phyloP scores from a whole-genome alignment of 2,888 invertebrate genomes.

The Acanthosepion pharaonis region DNA sequence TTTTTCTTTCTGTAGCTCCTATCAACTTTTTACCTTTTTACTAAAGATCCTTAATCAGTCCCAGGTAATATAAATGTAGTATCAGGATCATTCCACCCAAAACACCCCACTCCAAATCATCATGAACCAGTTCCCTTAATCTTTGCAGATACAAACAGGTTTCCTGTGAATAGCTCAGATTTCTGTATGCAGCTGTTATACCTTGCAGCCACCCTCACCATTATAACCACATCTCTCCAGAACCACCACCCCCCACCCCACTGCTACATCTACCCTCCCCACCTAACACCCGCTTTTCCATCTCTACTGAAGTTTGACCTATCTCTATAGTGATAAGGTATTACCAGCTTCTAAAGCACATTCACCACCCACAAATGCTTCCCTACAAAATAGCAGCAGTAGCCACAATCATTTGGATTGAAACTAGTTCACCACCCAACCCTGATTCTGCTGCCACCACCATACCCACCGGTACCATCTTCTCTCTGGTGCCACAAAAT shows the following conservation, averaged over 20 bases:
- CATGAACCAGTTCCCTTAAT: background rate
- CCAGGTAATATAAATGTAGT: background rate
- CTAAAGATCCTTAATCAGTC: background rate
- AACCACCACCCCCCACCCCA: background rate
- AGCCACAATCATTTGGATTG: slow-evolving; percentile 33
- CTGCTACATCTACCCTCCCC: background rate
- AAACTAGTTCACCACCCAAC: background rate
- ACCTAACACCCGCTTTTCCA: background rate
- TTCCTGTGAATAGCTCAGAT: slow-evolving; percentile 17
- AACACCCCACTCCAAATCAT: background rate
- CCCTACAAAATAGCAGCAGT: background rate
- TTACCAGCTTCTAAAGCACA: background rate
- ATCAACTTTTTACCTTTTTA: background rate
- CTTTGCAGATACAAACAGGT: slow-evolving; percentile 17
- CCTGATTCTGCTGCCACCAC: background rate
- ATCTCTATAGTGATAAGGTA: slow-evolving; percentile 22
- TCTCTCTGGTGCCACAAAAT: background rate
- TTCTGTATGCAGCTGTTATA: slow-evolving; percentile 8
- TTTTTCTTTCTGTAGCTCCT: background rate
- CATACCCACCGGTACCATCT: background rate
- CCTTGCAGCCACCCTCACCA: slow-evolving; percentile 33
- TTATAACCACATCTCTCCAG: background rate
- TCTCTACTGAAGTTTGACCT: background rate
- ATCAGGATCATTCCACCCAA: background rate
- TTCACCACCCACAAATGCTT: background rate